These are phyloP conservation scores for Pterobdella sp. DNA, from an alignment of 2,888 invertebrate genomes.

Conservation along the genomic window DNA sequence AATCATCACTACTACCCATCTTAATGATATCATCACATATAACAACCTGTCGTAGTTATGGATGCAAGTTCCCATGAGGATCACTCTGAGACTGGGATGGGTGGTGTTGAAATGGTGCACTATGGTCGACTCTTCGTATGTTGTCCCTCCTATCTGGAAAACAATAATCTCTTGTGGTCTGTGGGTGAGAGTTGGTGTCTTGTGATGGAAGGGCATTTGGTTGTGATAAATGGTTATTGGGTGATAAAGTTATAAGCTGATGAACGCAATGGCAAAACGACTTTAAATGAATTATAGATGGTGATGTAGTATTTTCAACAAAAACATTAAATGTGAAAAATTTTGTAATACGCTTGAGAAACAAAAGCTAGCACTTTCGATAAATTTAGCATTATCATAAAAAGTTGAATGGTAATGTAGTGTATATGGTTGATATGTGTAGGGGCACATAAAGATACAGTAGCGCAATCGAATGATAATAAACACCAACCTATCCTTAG, in stretches of 20 bases:
- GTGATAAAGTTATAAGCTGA: not conserved
- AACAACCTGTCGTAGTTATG: slow-evolving; percentile 61
- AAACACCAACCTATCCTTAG: slow-evolving; percentile 50
- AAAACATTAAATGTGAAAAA: too few species aligned
- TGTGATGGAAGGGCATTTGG: not conserved
- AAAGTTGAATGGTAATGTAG: too few species aligned
- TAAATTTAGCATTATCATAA: too few species aligned
- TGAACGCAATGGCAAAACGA: too few species aligned
- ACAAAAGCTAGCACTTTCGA: too few species aligned
- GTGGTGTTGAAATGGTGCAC: slow-evolving; percentile 69
- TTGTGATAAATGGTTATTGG: not conserved
- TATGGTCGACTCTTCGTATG: slow-evolving; percentile 85
- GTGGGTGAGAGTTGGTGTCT: slow-evolving; percentile 23
- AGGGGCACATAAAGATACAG: too few species aligned
- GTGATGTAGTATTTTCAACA: too few species aligned
- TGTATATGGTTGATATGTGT: too few species aligned
- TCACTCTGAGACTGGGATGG: slow-evolving; percentile 64
- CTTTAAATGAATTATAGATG: too few species aligned
- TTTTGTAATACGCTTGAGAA: too few species aligned
- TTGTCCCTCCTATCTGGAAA: slow-evolving; percentile 89
- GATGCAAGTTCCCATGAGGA: slow-evolving; percentile 82
- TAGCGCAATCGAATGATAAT: too few species aligned
- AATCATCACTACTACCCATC: too few species aligned
- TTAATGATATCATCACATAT: not conserved
- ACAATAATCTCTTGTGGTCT: slow-evolving; percentile 88